Percentiles rank a stretch among this genome's conserved stretches.
These are phyloP conservation scores for Drosophila dives DNA, from an alignment of 2,888 invertebrate species.

Conservation along the genomic window DNA sequence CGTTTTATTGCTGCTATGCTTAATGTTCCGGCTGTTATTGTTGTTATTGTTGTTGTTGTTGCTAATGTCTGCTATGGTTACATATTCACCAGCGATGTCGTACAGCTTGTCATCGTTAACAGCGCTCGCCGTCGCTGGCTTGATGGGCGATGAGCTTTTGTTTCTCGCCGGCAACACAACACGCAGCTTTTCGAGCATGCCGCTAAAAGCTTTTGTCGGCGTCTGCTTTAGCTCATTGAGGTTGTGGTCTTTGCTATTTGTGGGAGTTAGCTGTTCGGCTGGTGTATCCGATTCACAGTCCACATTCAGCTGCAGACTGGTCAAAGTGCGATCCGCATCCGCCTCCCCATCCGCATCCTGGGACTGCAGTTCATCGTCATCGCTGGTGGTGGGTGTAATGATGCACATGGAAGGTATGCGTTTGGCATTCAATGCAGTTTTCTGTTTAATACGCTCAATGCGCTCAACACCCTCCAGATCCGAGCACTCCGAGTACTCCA, in stretches of 20 bases:
- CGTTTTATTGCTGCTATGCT: constrained; percentile 30
- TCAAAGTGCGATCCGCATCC: constrained; percentile 72
- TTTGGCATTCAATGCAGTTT: constrained; percentile 94
- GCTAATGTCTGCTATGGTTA: constrained; percentile 93
- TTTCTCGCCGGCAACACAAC: constrained; percentile 85
- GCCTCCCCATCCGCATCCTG: constrained; percentile 30
- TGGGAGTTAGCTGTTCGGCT: constrained; percentile 70
- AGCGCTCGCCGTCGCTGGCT: constrained; percentile 85
- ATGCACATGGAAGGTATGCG: constrained; percentile 97
- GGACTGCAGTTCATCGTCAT: constrained; percentile 89
- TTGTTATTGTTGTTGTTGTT: constrained; percentile 87
- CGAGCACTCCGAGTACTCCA: constrained; percentile 94
- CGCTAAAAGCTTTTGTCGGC: constrained; percentile 87
- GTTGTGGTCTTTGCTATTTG: constrained; percentile 82
- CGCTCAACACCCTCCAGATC: constrained; percentile 95
- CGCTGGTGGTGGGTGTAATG: constrained; percentile 94
- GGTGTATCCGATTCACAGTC: constrained; percentile 39
- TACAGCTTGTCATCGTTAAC: constrained; percentile 83
- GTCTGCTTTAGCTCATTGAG: constrained; percentile 82
- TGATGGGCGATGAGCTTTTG: constrained; percentile 83
- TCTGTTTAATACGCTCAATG: constrained; percentile 93
- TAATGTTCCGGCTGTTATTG: constrained; percentile 85
- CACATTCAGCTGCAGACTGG: constrained; percentile 86
- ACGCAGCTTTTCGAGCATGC: constrained; percentile 90
- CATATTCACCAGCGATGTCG: constrained; percentile 90